Percentiles rank a stretch among this genome's conserved stretches.
Evolutionary conservation across 2,888 invertebrate genomes (phyloP).

Genomic region (Altica lythri): DNA sequence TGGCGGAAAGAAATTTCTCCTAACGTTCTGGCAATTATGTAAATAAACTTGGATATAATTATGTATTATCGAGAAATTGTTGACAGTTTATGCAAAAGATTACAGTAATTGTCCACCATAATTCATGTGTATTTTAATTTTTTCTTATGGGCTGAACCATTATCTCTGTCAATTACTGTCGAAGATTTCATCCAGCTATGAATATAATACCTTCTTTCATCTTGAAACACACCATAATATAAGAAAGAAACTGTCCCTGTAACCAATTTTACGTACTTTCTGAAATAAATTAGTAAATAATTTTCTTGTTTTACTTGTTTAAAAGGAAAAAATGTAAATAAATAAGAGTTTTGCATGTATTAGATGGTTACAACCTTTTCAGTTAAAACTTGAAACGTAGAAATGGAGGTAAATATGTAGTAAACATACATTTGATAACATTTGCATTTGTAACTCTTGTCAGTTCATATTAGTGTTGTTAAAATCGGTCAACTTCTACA

Average conservation of each 20-base stretch:
- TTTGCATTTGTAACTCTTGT: too few species aligned
- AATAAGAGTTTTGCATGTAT: too few species aligned
- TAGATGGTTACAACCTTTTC: too few species aligned
- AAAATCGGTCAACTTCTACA: too few species aligned
- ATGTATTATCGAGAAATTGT: conserved; percentile 32
- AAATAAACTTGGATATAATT: conserved; percentile 31
- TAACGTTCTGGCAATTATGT: conserved; percentile 30
- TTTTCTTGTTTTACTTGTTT: background rate
- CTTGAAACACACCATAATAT: background rate
- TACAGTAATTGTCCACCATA: conserved; percentile 27
- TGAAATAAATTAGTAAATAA: background rate
- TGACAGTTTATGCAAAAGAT: conserved; percentile 35
- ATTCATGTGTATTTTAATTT: conserved; percentile 26
- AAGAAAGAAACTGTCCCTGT: too few species aligned
- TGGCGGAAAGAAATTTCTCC: conserved; percentile 17
- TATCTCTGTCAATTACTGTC: conserved; percentile 10
- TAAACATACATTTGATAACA: too few species aligned
- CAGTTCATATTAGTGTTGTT: too few species aligned
- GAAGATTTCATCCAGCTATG: background rate
- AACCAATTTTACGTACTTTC: background rate
- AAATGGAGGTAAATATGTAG: too few species aligned
- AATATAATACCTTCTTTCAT: background rate
- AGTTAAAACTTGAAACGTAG: too few species aligned
- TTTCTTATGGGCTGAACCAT: conserved; percentile 5
- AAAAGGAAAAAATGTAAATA: background rate